Evolutionary conservation across 2,113 vertebrate species (phyloP).

Genomic region (Phylloscopus whistleri): DNA sequence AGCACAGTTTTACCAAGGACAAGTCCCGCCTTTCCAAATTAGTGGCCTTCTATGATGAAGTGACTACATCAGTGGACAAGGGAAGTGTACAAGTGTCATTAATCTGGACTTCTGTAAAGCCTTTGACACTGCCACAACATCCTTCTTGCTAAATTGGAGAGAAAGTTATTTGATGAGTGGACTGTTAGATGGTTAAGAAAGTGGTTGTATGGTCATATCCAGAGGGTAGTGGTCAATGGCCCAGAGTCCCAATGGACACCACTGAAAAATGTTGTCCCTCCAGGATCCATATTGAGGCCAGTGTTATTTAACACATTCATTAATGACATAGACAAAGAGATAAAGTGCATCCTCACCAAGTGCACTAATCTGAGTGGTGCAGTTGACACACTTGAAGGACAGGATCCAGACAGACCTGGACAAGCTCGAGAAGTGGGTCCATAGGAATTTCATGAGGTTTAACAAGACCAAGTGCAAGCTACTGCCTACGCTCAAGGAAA

Average conservation of each 20-base stretch:
- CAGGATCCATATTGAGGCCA: not conserved
- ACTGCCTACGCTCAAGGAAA: not conserved
- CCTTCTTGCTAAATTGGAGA: not conserved
- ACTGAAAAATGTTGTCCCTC: not conserved
- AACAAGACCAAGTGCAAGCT: not conserved
- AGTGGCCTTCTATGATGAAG: not conserved
- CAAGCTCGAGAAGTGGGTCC: accelerated
- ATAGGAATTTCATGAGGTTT: not conserved
- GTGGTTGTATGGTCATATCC: not conserved
- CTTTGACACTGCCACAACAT: not conserved
- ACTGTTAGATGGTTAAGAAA: not conserved
- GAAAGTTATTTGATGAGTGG: not conserved
- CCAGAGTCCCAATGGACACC: not conserved
- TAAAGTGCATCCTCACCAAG: not conserved
- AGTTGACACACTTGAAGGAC: not conserved
- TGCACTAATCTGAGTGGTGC: not conserved
- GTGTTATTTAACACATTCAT: not conserved
- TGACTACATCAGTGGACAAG: not conserved
- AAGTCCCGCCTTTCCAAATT: not conserved
- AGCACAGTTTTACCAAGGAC: not conserved
- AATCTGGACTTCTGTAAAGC: not conserved
- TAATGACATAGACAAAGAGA: not conserved
- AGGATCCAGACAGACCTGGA: not conserved
- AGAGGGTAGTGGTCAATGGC: not conserved
- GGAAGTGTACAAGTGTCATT: not conserved